These are phyloP conservation scores for Embiotoca jacksoni DNA, from an alignment of 2,113 vertebrate species.

Conservation along the genomic window DNA sequence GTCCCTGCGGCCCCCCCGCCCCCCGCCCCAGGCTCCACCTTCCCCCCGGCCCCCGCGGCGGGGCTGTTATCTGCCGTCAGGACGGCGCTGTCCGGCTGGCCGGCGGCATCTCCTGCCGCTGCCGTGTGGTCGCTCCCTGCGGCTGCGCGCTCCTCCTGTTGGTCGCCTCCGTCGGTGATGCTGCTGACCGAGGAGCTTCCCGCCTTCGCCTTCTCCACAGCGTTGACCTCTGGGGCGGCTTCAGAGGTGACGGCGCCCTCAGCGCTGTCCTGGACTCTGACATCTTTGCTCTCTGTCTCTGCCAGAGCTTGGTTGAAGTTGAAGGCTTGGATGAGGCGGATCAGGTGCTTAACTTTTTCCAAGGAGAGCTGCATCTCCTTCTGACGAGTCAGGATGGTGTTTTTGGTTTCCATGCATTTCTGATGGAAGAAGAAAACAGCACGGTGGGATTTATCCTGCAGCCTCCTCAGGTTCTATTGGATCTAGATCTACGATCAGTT, in stretches of 20 bases:
- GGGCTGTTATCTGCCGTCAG: constrained; percentile 36
- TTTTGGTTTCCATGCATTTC: constrained; percentile 99
- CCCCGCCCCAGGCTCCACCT: not conserved
- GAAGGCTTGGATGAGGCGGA: constrained; percentile 96
- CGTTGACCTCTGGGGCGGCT: not conserved
- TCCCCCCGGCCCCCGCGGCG: not conserved
- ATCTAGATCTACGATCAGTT: too few relatives aligned
- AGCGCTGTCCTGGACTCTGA: constrained; percentile 39
- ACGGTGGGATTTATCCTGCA: not conserved
- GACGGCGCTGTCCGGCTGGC: not conserved
- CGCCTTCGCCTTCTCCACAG: constrained; percentile 49
- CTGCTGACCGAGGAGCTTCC: constrained; percentile 7
- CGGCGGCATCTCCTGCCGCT: not conserved
- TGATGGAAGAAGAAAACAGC: constrained; percentile 68
- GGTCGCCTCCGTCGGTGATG: constrained; percentile 2
- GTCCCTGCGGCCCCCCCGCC: constrained; percentile 27
- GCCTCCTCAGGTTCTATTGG: too few relatives aligned
- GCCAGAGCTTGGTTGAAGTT: constrained; percentile 91
- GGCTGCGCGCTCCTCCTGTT: constrained; percentile 21
- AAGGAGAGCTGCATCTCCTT: constrained; percentile 98
- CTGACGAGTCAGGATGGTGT: constrained; percentile 93
- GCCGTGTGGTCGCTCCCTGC: constrained; percentile 24
- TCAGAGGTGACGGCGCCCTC: constrained; percentile 19
- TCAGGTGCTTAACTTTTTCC: constrained; percentile 97
- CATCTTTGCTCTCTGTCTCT: constrained; percentile 76